These are phyloP conservation scores for Muntiacus muntjak DNA, from an alignment of 2,113 vertebrate species.

Conservation along the genomic window DNA sequence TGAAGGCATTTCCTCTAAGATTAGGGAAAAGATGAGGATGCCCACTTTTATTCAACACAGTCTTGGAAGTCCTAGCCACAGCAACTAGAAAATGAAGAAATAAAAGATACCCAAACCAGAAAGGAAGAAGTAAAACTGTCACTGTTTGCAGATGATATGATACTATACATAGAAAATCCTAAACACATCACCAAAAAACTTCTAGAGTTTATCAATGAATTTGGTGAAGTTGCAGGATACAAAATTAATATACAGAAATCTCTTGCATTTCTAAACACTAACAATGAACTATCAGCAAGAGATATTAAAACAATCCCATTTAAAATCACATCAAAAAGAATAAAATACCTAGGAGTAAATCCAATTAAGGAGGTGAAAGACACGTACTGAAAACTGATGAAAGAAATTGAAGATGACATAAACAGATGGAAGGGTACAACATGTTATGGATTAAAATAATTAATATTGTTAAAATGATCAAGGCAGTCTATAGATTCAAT, in stretches of 20 bases:
- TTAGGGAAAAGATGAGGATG: not conserved
- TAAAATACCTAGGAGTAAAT: not conserved
- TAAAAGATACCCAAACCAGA: not conserved
- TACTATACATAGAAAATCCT: not conserved
- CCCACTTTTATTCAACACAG: not conserved
- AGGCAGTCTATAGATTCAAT: not conserved
- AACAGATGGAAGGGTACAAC: not conserved
- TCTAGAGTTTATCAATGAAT: not conserved
- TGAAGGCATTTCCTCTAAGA: not conserved
- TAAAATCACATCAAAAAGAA: not conserved
- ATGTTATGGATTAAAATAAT: not conserved
- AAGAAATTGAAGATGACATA: not conserved
- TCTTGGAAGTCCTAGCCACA: not conserved
- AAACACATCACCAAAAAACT: not conserved
- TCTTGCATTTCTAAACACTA: not conserved
- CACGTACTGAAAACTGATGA: not conserved
- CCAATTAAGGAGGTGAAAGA: not conserved
- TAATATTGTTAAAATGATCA: not conserved
- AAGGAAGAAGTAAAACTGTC: not conserved
- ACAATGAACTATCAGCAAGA: not conserved
- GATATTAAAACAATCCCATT: not conserved
- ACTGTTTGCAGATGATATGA: not conserved
- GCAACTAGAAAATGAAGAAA: not conserved
- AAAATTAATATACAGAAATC: not conserved
- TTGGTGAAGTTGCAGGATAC: not conserved